These are phyloP conservation scores for Malurus leucopterus DNA, from an alignment of 2,797 vertebrate genomes.

Conservation along the genomic window DNA sequence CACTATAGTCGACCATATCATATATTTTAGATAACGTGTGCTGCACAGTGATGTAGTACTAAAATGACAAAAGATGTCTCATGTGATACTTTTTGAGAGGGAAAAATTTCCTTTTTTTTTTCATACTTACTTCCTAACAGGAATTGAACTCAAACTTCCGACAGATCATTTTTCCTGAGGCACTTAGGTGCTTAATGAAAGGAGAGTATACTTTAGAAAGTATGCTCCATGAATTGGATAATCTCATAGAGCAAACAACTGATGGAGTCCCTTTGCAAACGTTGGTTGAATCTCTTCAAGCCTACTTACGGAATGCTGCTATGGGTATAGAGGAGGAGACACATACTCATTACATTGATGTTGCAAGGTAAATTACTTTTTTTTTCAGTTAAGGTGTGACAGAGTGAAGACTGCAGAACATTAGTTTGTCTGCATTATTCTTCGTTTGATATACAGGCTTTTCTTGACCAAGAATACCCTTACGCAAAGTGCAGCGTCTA, in stretches of 20 bases:
- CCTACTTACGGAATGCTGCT: constrained; percentile 80
- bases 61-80: neutral
- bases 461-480: neutral
- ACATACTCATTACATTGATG: constrained; percentile 86
- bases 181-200: constrained; percentile 91
- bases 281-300: constrained; percentile 85
- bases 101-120: neutral
- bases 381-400: neutral
- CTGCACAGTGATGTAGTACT: neutral
- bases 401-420: neutral
- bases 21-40: neutral
- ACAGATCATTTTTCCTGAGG: constrained; percentile 98
- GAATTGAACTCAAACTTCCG: constrained; percentile 97
- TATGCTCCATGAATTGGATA: constrained; percentile 91
- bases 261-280: constrained; percentile 89
- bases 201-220: constrained; percentile 91
- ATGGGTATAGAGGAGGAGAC: constrained; percentile 88
- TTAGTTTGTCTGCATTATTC: neutral
- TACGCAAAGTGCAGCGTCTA: neutral
- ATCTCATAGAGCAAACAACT: constrained; percentile 90
- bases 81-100: neutral
- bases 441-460: neutral
- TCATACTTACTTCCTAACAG: constrained; percentile 55
- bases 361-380: constrained; percentile 81
- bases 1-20: no score